Percentiles rank a stretch among this genome's conserved stretches.
phyloP scores from a whole-genome alignment of 2,797 vertebrate genomes.

The Sorex maritimensis region DNA sequence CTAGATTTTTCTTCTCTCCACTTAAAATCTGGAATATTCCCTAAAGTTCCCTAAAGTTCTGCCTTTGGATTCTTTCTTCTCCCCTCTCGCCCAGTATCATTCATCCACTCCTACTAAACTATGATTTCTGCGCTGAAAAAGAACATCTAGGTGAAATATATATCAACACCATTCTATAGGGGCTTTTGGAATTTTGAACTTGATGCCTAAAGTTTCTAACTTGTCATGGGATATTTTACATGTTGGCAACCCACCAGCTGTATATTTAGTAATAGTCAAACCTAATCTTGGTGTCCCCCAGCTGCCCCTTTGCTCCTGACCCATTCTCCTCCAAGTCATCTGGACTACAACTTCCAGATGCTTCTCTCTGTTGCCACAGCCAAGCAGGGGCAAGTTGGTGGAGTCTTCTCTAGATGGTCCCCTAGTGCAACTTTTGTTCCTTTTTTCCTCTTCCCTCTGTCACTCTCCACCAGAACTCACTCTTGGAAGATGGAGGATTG shows the following conservation, averaged over 20 bases:
- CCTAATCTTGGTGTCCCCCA: background rate
- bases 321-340: background rate
- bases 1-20: slow-evolving; percentile 17
- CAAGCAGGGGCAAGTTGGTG: background rate
- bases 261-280: too few relatives aligned
- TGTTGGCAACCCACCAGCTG: background rate
- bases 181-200: background rate
- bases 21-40: slow-evolving; percentile 18
- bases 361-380: background rate
- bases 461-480: too few relatives aligned
- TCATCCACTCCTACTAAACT: background rate
- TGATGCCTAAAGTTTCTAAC: background rate
- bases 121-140: too few relatives aligned
- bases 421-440: too few relatives aligned
- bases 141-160: too few relatives aligned
- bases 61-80: background rate
- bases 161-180: background rate
- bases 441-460: background rate
- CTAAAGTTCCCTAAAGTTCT: background rate
- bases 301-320: background rate
- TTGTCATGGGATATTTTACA: background rate
- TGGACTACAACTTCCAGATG: background rate
- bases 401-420: too few relatives aligned
- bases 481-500: too few relatives aligned
- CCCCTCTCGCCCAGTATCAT: background rate